These are phyloP conservation scores for Abscondita cerata DNA, from an alignment of 2,888 invertebrate genomes.

Conservation along the genomic window DNA sequence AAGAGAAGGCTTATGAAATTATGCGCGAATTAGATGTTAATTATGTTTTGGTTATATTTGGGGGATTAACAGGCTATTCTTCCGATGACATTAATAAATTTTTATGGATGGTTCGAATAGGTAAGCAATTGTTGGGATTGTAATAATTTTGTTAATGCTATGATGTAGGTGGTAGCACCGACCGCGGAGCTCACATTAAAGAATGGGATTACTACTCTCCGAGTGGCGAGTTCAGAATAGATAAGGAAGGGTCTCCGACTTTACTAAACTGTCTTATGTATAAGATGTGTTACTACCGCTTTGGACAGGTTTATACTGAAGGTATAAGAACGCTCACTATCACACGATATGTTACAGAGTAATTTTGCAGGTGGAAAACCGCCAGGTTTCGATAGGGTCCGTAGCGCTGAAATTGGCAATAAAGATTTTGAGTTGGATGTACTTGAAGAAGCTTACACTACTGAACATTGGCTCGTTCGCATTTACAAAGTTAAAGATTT, in stretches of 20 bases:
- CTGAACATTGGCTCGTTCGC: conserved; percentile 98
- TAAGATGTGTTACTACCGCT: conserved; percentile 99
- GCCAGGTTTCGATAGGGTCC: conserved; percentile 94
- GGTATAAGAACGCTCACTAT: too few species aligned
- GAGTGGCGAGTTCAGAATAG: conserved; percentile 94
- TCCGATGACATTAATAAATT: conserved; percentile 99
- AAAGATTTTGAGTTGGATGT: conserved; percentile 98
- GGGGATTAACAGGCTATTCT: conserved; percentile 97
- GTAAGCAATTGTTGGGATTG: conserved; percentile 31
- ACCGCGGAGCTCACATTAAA: conserved; percentile 92
- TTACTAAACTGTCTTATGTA: conserved; percentile 98
- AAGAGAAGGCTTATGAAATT: conserved; percentile 97
- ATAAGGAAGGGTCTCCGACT: conserved; percentile 90
- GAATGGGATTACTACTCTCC: conserved; percentile 97
- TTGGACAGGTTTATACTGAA: conserved; percentile 96
- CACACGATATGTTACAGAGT: too few species aligned
- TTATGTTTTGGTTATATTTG: conserved; percentile 97
- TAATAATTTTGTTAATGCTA: not conserved
- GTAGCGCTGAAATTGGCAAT: conserved; percentile 97
- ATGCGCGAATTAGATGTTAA: conserved; percentile 97
- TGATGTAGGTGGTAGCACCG: conserved; percentile 85
- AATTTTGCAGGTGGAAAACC: conserved; percentile 76
- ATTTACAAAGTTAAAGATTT: conserved; percentile 98
- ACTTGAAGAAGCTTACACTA: conserved; percentile 99
- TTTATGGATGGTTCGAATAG: conserved; percentile 96